Evolutionary conservation across 2,797 vertebrate species (phyloP), one percentile per base, ranked within the genome.

Genomic region (Ptychobarbus kaznakovi): DNA sequence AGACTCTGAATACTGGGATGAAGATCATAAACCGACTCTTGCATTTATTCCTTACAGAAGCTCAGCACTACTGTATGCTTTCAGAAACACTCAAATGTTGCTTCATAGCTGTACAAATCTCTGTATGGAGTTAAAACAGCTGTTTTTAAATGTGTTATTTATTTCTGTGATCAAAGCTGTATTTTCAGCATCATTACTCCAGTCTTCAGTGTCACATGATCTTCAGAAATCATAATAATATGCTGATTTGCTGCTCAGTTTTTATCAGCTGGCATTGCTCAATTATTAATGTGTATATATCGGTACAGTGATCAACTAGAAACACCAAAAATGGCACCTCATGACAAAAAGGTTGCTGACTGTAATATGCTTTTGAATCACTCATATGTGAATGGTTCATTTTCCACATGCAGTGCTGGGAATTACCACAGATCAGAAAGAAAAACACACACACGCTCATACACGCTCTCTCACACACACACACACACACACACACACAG

Each of bases 381-480:
- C 66, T 28, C 38, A 2, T 49, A 15, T 15, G 18, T 28, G 13
- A 51, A 51, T 74, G 6, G 40, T 28, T 74, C 7, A 46, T 42
- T 74, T 74, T 74, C n/a, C 44, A 2, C 72, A 11, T 51, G 42
- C 72, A 74, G n/a, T 70, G 38, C 38, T 6, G 10, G 20, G 66
- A 69, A 69, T 69, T 13, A 12, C 18, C 72, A 74, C 44, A 74
- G 72, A 51, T 74, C 72, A 42, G 38, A 70, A 70, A 11, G 68
- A 69, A 69, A 69, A 22, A 40, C 35, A 38, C 28, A 40, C 66
- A 22, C 66, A 2, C 6, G 0, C 18, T 7, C 18, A 20, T 4
- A 25, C 56, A 25, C 22, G 2, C 32, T 32, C 32, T 32, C 51
- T 20, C 51, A 1, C 18, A 0, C 16, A 1, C 18, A 20, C 18